phyloP scores from a whole-genome alignment of 1,140 invertebrate genomes.

The Nephotettix cincticeps region DNA sequence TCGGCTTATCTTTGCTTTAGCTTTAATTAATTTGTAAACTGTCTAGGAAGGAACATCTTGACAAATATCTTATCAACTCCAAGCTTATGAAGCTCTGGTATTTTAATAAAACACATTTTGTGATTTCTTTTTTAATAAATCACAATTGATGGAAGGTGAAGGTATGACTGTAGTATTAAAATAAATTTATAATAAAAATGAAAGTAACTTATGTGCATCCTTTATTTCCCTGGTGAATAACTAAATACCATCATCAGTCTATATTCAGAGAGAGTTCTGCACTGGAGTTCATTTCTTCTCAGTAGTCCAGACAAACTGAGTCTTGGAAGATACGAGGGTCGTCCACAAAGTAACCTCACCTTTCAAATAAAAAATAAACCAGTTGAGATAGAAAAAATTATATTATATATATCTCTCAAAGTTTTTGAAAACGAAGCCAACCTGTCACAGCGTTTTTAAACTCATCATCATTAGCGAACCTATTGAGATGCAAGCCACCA shows the following conservation, averaged over 20 bases:
- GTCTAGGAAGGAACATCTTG: not conserved
- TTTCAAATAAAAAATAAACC: not conserved
- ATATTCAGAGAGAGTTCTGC: not conserved
- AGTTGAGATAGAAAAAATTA: not conserved
- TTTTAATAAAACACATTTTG: constrained; percentile 28
- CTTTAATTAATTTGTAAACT: not conserved
- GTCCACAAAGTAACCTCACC: too few species aligned
- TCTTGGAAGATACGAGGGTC: too few species aligned
- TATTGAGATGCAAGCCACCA: too few species aligned
- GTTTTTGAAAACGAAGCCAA: too few species aligned
- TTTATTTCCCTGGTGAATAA: not conserved
- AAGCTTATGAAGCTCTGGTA: constrained; percentile 17
- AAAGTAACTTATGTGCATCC: constrained; percentile 1
- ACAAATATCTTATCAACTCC: constrained; percentile 8
- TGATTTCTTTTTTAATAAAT: constrained; percentile 27
- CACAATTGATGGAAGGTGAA: constrained; percentile 29
- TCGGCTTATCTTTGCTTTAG: constrained; percentile 4
- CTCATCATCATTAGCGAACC: too few species aligned
- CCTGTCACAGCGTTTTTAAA: too few species aligned
- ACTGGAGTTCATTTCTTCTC: not conserved
- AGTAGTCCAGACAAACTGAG: not conserved
- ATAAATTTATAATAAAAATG: constrained; percentile 29
- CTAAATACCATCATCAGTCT: not conserved
- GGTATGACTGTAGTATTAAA: constrained; percentile 29
- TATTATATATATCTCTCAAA: too few species aligned